Evolutionary conservation across 1,140 invertebrate species (phyloP).

Genomic region (Himalopsyche phryganea): DNA sequence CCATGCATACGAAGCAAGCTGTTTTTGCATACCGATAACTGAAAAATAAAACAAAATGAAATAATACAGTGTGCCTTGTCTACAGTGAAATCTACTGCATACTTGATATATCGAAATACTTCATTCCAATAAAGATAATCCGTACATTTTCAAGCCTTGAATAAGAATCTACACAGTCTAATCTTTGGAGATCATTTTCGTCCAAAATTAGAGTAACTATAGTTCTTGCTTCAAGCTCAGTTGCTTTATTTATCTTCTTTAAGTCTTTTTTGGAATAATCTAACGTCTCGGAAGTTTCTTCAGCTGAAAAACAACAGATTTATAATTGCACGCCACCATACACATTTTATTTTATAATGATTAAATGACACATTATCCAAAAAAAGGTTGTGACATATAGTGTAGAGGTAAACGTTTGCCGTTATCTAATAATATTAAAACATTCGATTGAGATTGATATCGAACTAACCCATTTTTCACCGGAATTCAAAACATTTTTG

Average conservation of each 20-base stretch:
- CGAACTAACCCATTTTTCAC: neutral
- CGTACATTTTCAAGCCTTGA: slow-evolving; percentile 74
- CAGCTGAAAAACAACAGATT: slow-evolving; percentile 31
- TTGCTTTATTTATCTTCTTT: slow-evolving; percentile 70
- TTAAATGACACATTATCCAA: too few species aligned
- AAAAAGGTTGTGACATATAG: too few species aligned
- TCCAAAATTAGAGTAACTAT: slow-evolving; percentile 75
- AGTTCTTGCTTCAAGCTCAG: slow-evolving; percentile 59
- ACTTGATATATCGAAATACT: too few species aligned
- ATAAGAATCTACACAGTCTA: slow-evolving; percentile 84
- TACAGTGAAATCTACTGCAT: too few species aligned
- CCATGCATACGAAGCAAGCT: slow-evolving; percentile 83
- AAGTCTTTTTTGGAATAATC: slow-evolving; percentile 67
- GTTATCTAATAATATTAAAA: too few species aligned
- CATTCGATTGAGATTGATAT: too few species aligned
- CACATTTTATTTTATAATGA: too few species aligned
- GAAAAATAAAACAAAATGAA: slow-evolving; percentile 24
- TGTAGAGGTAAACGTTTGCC: too few species aligned
- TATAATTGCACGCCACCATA: too few species aligned
- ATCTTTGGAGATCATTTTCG: slow-evolving; percentile 80
- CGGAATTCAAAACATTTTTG: slow-evolving; percentile 8
- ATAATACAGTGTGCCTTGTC: too few species aligned
- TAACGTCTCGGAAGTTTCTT: slow-evolving; percentile 49
- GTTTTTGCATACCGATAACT: slow-evolving; percentile 83
- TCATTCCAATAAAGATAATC: too few species aligned